These are phyloP conservation scores for Parotocinclus haroldoi DNA, from an alignment of 2,797 vertebrate genomes.

Conservation along the genomic window DNA sequence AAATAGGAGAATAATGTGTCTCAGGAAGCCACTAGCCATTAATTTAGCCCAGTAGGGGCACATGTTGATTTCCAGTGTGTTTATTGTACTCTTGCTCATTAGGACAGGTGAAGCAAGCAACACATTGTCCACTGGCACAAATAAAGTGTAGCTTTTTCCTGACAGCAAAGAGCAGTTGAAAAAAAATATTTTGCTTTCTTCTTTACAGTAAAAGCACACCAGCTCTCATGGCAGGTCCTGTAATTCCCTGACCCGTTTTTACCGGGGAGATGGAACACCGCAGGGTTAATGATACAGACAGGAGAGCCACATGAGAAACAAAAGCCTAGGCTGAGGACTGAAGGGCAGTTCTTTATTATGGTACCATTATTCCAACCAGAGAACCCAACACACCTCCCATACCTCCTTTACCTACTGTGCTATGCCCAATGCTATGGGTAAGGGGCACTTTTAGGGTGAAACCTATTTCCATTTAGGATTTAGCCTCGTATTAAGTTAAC, in stretches of 20 bases:
- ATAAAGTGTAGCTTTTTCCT: background rate
- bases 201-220: background rate
- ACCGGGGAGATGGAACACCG: conserved; percentile 10
- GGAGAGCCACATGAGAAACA: conserved; percentile 16
- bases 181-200: background rate
- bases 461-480: no score
- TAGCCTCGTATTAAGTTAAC: no score
- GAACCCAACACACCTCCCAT: conserved; percentile 4
- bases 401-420: no score
- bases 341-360: conserved; percentile 36
- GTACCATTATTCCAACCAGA: conserved; percentile 29
- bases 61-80: background rate
- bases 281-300: conserved; percentile 25
- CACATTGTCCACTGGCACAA: background rate
- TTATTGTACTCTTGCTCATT: conserved; percentile 10
- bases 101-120: background rate
- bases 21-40: conserved; percentile 24
- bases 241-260: conserved; percentile 16
- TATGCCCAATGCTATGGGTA: no score
- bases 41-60: conserved; percentile 18
- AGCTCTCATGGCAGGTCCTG: background rate
- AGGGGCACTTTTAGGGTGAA: no score
- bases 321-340: background rate
- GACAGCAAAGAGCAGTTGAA: background rate
- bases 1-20: conserved; percentile 17